A percentile compares a stretch with the other conserved stretches of the same genome.
phyloP scores from a whole-genome alignment of 2,888 invertebrate genomes.

The Punctoribates punctum region DNA sequence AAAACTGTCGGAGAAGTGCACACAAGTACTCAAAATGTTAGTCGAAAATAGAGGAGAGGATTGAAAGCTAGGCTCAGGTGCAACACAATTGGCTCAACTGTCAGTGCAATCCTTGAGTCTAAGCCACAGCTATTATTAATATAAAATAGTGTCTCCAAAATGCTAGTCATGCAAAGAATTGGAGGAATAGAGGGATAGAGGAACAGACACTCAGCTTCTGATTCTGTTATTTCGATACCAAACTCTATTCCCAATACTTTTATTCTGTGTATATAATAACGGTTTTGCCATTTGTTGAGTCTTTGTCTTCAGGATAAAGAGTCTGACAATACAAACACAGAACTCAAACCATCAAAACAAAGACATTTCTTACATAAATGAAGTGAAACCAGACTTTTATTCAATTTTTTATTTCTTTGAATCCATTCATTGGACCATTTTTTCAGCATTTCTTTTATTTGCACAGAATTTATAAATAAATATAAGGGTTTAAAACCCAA shows the following conservation, averaged over 20 bases:
- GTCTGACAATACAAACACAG: not conserved
- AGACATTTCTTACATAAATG: not conserved
- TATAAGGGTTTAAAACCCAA: not conserved
- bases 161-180: constrained; percentile 25
- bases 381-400: not conserved
- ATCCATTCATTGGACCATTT: not conserved
- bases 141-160: constrained; percentile 15
- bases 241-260: not conserved
- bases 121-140: constrained; percentile 32
- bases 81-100: constrained; percentile 26
- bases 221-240: not conserved
- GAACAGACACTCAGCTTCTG: not conserved
- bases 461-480: not conserved
- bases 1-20: not conserved
- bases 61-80: constrained; percentile 18
- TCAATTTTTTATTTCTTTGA: no score
- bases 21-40: not conserved
- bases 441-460: not conserved
- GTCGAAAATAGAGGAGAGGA: constrained; percentile 19
- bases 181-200: constrained; percentile 7
- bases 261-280: not conserved
- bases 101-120: constrained; percentile 5
- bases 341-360: not conserved
- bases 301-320: constrained; percentile 1
- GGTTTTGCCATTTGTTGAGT: constrained; percentile 27